phyloP scores from a whole-genome alignment of 1,140 invertebrate genomes.

The Drosophila hydei region DNA sequence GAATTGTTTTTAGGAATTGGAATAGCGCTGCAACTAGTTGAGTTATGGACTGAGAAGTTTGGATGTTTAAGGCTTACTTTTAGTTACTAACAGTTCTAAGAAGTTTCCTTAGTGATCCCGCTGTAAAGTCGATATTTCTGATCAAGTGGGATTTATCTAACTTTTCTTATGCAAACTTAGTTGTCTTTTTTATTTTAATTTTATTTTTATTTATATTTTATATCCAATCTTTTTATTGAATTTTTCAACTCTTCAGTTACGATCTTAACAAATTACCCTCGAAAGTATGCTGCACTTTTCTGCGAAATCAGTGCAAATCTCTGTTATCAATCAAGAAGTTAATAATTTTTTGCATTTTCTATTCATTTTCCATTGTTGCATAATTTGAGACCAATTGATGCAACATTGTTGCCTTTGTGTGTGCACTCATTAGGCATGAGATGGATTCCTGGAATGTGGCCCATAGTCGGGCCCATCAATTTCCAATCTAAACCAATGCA shows the following conservation, averaged over 20 bases:
- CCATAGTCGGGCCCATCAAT: slow-evolving; percentile 37
- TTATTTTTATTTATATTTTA: no score
- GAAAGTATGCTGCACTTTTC: slow-evolving; percentile 50
- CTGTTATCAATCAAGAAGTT: background rate
- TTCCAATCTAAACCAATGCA: slow-evolving; percentile 67
- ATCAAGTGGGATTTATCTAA: background rate
- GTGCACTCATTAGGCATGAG: slow-evolving; percentile 11
- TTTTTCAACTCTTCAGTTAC: no score
- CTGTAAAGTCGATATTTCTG: background rate
- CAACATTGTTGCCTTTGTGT: slow-evolving; percentile 23
- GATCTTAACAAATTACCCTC: slow-evolving; percentile 12
- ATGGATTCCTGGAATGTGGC: slow-evolving; percentile 24
- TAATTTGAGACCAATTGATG: slow-evolving; percentile 40
- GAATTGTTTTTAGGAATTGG: no score
- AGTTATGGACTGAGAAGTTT: background rate
- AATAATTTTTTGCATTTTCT: background rate
- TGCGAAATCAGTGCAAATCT: background rate
- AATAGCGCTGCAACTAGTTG: no score
- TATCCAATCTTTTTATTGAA: no score
- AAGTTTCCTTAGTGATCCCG: no score
- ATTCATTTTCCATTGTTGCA: slow-evolving; percentile 28
- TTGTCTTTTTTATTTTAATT: no score
- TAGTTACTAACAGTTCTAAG: no score
- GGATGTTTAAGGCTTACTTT: no score
- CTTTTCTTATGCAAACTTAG: no score